Evolutionary conservation across 2,888 invertebrate species (phyloP), one percentile per base, ranked within the genome.

Genomic region (Amiota communis): DNA sequence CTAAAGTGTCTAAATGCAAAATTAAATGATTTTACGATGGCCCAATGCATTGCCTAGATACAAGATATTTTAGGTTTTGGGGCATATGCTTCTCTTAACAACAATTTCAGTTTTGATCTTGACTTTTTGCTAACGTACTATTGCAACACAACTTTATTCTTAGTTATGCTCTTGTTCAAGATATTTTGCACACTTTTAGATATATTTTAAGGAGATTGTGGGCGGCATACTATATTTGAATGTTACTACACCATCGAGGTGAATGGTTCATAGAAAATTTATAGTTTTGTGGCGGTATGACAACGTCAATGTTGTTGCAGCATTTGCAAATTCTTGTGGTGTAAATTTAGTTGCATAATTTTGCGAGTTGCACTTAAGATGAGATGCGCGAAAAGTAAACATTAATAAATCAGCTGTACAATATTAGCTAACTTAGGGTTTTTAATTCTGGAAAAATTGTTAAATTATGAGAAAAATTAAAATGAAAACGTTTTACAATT

Each of bases 71-170:
- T n/a, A 53, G 23, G 9, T 20, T 20, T 20, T 17, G 11, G 59
- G 11, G 59, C 73, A 72, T 73, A 71, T 46, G 17, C n/a, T 13
- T 70, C 13, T 64, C 64, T 15, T 49, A 36, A 15, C 67, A 15
- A 53, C 1, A 81, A 59, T 1, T 83, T 83, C 36, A 76, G 74
- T 15, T 36, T 76, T 76, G 13, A 83, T 77, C 67, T 84, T 81
- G 85, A 82, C 82, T 82, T 76, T 2, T 72, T 82, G 82, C 72
- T 82, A n/a, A n/a, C n/a, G n/a, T n/a, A 76, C 85, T 75, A 77
- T 77, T 73, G 72, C 67, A 67, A 46, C 11, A 67, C 8, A 67
- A 67, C 47, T 48, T 48, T 67, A 13, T 48, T 20, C 13, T 11
- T 49, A 67, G 49, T 67, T 67, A 17, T 51, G n/a, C n/a, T 49